A percentile compares a stretch with the other conserved stretches of the same genome.
Conservation (phyloP, 2,113 vertebrate genomes). For the Stomatorhinus ivindoensis region DNA sequence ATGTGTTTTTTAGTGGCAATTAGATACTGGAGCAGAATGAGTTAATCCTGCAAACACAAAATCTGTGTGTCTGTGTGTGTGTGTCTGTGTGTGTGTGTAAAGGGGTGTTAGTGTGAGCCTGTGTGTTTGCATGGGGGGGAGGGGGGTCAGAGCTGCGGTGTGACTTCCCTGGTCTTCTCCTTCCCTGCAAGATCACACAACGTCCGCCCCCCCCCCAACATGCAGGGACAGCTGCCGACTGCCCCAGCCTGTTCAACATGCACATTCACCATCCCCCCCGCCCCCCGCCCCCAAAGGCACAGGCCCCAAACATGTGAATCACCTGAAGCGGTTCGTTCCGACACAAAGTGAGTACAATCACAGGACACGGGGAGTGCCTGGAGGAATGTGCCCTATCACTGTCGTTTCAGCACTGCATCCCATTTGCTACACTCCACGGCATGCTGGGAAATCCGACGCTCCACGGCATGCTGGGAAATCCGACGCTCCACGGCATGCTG, state of each 20-base stretch:
- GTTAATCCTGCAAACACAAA: neutral
- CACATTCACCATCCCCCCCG: neutral
- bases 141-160: neutral
- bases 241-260: neutral
- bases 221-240: constrained; percentile 5
- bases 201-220: neutral
- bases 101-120: constrained; percentile 6
- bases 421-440: neutral
- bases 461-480: too few species aligned
- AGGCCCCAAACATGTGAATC: neutral
- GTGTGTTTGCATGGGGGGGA: constrained; percentile 27
- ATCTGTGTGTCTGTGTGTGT: neutral
- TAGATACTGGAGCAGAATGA: too few species aligned
- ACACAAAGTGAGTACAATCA: neutral
- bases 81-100: constrained; percentile 22
- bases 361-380: neutral
- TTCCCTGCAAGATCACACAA: neutral
- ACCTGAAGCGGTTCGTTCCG: neutral
- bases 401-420: neutral
- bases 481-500: neutral
- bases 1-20: neutral
- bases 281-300: neutral
- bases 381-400: neutral
- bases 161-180: neutral
- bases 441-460: too few species aligned